phyloP scores from a whole-genome alignment of 2,888 invertebrate species.

The Pyrrhia umbra region DNA sequence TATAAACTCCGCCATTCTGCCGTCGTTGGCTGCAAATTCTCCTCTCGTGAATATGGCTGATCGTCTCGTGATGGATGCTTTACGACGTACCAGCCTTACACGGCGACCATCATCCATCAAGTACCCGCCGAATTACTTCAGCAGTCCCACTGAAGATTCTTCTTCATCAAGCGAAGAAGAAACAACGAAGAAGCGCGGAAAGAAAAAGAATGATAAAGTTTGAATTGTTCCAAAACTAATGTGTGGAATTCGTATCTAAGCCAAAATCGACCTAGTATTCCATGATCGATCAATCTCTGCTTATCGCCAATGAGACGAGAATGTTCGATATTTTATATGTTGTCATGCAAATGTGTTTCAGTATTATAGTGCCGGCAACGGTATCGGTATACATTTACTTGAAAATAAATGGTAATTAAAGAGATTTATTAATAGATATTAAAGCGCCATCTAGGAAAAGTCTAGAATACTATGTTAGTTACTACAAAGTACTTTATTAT shows the following conservation, averaged over 20 bases:
- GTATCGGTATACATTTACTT: slow-evolving; percentile 14
- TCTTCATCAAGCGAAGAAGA: slow-evolving; percentile 85
- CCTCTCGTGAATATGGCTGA: slow-evolving; percentile 79
- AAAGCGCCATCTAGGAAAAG: not conserved
- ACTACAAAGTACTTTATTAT: too few relatives aligned
- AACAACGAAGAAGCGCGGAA: slow-evolving; percentile 54
- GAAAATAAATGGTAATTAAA: not conserved
- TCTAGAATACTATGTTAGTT: not conserved
- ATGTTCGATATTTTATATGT: slow-evolving; percentile 13
- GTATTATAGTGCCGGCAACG: not conserved
- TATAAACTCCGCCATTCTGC: slow-evolving; percentile 65
- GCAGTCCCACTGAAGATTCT: slow-evolving; percentile 75
- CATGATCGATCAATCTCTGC: slow-evolving; percentile 43
- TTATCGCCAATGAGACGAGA: slow-evolving; percentile 22
- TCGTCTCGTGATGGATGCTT: slow-evolving; percentile 83
- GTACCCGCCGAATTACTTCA: slow-evolving; percentile 85
- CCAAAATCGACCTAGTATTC: slow-evolving; percentile 19
- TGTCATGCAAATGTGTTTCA: slow-evolving; percentile 5
- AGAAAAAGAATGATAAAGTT: slow-evolving; percentile 64
- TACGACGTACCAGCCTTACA: slow-evolving; percentile 82
- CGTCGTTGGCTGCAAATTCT: slow-evolving; percentile 60
- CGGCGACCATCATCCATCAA: slow-evolving; percentile 81
- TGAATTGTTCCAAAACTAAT: slow-evolving; percentile 32
- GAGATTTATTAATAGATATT: not conserved
- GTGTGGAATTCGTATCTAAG: slow-evolving; percentile 7